Base-by-base conservation (phyloP, 2,888 invertebrate species). In the Rotaria socialis region DNA sequence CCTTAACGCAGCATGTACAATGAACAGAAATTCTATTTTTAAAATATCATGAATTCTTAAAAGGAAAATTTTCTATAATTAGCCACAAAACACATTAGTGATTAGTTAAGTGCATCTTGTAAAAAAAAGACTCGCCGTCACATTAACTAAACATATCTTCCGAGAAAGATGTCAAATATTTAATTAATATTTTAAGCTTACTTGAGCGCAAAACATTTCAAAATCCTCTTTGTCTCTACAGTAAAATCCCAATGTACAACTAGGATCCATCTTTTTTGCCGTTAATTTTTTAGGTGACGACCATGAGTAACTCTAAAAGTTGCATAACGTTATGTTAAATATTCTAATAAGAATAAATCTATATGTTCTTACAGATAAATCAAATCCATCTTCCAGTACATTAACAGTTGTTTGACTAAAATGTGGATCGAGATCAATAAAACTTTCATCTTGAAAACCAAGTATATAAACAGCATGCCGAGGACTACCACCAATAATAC, bases 351-450 rank as follows among this genome's bases (percentile, higher is more conserved):
- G 14, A 41, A 6, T 2, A 11, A 0, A 24, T 27, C 22, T 41
- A n/a, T 27, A 35, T 14, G 10, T 8, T 22, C 80, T 24, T 80
- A 80, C 80, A 7, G 80, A 47, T 80, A 80, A n/a, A 80, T 80
- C 80, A 90, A 96, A 96, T 90, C 94, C 93, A 86, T 94, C 93
- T 89, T 94, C 94, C 92, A 94, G 94, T 0, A 95, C 94, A 92
- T 96, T 95, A 60, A 96, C 94, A 92, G 94, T 94, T 91, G 96
- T 95, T 91, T 96, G 96, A 90, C 96, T 96, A 89, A 95, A 95
- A 91, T 97, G 97, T 27, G 97, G 97, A 92, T 97, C 97, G 89
- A 97, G 92, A 90, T 96, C 95, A 89, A 97, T 95, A 87, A 96
- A 92, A 91, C 95, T 94, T 90, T 96, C 95, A 90, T 95, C 94